Conservation (phyloP, 1,140 invertebrate genomes). For the Stegodyphus mimosarum region DNA sequence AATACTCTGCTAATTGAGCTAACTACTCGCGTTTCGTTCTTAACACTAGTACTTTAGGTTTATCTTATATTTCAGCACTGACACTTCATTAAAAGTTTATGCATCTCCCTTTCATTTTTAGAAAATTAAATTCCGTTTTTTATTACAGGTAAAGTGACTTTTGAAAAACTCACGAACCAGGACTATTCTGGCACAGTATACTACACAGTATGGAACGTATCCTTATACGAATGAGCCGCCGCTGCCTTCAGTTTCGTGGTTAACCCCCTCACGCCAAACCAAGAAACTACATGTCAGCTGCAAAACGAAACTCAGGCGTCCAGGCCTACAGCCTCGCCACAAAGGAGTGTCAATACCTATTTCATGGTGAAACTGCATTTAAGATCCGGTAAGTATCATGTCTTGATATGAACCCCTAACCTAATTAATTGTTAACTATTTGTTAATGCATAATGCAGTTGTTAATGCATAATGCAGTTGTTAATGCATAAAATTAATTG, state of each 20-base stretch:
- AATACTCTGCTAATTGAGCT: no score
- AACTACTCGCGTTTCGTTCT: no score
- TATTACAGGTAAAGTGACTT: constrained; percentile 77
- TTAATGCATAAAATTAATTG: no score
- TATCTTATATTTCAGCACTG: not conserved
- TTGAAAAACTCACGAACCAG: constrained; percentile 92
- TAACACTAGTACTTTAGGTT: not conserved
- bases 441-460: no score
- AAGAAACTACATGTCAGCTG: constrained; percentile 91
- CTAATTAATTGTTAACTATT: no score
- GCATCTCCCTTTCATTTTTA: not conserved
- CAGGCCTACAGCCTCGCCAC: constrained; percentile 83
- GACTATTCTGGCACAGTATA: constrained; percentile 91
- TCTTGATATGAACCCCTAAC: no score
- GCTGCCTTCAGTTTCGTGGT: constrained; percentile 91
- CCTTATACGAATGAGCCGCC: constrained; percentile 91
- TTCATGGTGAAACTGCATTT: constrained; percentile 95
- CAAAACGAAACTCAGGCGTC: constrained; percentile 91
- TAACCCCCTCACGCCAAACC: constrained; percentile 88
- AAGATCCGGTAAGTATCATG: constrained; percentile 75
- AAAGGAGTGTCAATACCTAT: constrained; percentile 88
- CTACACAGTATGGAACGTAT: constrained; percentile 91
- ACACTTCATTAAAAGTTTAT: not conserved
- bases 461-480: no score
- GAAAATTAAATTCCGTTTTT: not conserved